Conservation (phyloP, 2,888 invertebrate species). For the Oscheius sp. region DNA sequence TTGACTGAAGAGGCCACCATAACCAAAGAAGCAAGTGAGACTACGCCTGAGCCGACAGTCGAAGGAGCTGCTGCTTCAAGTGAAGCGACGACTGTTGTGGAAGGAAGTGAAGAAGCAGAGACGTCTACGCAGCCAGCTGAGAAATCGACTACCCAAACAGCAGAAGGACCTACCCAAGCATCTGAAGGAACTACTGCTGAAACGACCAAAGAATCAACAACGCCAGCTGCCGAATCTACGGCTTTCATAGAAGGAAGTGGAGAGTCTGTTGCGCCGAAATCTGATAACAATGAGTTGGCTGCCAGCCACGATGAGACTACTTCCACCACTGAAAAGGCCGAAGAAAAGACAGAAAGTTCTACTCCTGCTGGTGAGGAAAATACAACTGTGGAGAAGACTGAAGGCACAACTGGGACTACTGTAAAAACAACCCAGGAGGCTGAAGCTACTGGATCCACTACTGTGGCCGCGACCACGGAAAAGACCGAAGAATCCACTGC, state of each 20-base stretch:
- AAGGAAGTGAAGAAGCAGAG: slow-evolving; percentile 15
- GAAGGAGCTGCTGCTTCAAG: too few relatives aligned
- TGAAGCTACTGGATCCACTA: slow-evolving; percentile 7
- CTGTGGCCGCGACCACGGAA: slow-evolving; percentile 17
- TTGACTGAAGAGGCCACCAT: neutral
- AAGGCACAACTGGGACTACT: neutral
- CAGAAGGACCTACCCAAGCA: slow-evolving; percentile 18
- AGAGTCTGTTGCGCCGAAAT: neutral
- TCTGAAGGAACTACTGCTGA: slow-evolving; percentile 29
- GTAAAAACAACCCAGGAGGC: neutral
- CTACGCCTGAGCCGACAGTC: too few relatives aligned
- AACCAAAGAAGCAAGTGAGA: too few relatives aligned
- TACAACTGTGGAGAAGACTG: slow-evolving; percentile 28
- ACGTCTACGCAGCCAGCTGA: neutral
- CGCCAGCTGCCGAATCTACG: neutral
- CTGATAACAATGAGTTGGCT: neutral
- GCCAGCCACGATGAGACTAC: slow-evolving; percentile 2
- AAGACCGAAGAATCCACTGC: slow-evolving; percentile 22
- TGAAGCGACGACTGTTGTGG: neutral
- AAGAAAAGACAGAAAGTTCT: slow-evolving; percentile 30
- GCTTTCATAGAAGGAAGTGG: neutral
- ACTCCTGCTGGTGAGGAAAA: too few relatives aligned
- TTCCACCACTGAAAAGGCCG: slow-evolving; percentile 30
- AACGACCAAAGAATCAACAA: neutral
- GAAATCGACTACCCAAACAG: slow-evolving; percentile 29